Conservation (phyloP, 2,888 invertebrate genomes). For the Aricia artaxerxes region DNA sequence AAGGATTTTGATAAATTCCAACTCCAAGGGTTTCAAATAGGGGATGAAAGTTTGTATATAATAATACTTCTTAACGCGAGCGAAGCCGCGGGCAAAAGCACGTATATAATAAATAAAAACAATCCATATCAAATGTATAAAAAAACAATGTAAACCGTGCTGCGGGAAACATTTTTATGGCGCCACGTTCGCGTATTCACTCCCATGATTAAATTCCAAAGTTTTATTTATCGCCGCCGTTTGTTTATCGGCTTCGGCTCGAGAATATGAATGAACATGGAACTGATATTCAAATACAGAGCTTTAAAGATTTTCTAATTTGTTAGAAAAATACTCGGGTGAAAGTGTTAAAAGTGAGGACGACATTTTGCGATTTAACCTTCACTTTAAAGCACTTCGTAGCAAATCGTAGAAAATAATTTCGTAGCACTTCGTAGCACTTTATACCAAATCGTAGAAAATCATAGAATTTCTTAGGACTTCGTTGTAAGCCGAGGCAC, state of each 20-base stretch:
- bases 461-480: too few relatives aligned
- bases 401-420: background rate
- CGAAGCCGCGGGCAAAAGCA: too few relatives aligned
- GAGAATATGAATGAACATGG: constrained; percentile 18
- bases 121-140: background rate
- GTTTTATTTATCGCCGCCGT: constrained; percentile 22
- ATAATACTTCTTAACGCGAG: too few relatives aligned
- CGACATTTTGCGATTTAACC: too few relatives aligned
- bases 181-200: constrained; percentile 7
- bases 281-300: constrained; percentile 1
- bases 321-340: background rate
- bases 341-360: background rate
- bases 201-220: constrained; percentile 31
- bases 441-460: background rate
- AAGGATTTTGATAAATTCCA: too few relatives aligned
- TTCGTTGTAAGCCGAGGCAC: too few relatives aligned
- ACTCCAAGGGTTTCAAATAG: too few relatives aligned
- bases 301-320: background rate
- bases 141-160: background rate
- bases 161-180: background rate
- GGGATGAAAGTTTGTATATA: too few relatives aligned
- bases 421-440: background rate
- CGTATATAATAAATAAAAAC: background rate
- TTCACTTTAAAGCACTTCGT: background rate
- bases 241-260: background rate